Base-by-base conservation (phyloP, 1,140 invertebrate species). In the Drosophila kanapiae region DNA sequence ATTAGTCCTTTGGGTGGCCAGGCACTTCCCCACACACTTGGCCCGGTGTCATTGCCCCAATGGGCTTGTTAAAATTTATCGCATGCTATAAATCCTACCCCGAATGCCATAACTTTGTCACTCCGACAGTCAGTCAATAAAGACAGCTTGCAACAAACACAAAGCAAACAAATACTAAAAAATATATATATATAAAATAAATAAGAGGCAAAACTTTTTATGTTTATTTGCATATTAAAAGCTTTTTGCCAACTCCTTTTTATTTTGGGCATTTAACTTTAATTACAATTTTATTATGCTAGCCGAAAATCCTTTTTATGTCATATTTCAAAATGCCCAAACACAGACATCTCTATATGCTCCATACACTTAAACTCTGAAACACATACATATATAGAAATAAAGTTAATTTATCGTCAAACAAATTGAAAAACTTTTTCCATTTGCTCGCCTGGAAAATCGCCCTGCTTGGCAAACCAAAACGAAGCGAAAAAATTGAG, bases 381-480 rank as follows among this genome's bases (percentile, higher is more conserved):
- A 58, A 27, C 61, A 48, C 48, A 49, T 59, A 70, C 61, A 48
- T 45, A 49, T 59, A 70, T 68, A 76, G 51, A 61, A 62, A 68
- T 68, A 80, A 45, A 88, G 82, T 78, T 82, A 80, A 88, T 83
- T 87, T 88, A 88, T 87, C 80, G 83, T 88, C 84, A 88, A 84
- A 86, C 75, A 87, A 87, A 87, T 87, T 87, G 83, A 87, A 87
- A 87, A 87, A 87, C 80, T 87, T 87, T 87, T 88, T 80, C 83
- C 83, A 87, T 87, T 87, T 87, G 70, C 63, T 75, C 64, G 63
- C 58, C 80, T 62, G 63, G 67, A 88, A 88, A 86, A 77, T 76
- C 59, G 72, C 43, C 63, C 60, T 23, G 10, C 35, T 43, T 35
- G 7, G n/a, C 38, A n/a, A 31, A 14, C 53, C 33, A 54, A 54